phyloP scores from a whole-genome alignment of 2,113 vertebrate genomes.

The Mola mola region DNA sequence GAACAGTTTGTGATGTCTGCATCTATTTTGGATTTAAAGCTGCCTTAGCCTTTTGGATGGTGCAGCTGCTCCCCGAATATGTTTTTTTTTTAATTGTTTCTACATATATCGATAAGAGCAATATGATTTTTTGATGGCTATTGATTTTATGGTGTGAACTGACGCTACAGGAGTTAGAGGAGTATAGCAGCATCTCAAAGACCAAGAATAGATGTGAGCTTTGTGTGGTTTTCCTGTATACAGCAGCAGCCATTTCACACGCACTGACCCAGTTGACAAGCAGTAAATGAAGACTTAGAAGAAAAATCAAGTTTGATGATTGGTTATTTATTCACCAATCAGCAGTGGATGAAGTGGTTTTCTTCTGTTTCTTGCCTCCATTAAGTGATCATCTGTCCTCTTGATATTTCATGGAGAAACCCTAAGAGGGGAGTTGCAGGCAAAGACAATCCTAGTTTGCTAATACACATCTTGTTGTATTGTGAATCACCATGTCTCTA shows the following conservation, averaged over 20 bases:
- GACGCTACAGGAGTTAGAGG: background rate
- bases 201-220: slow-evolving; percentile 42
- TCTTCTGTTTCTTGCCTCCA: background rate
- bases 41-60: too few species aligned
- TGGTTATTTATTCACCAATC: background rate
- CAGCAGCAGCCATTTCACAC: slow-evolving; percentile 32
- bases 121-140: too few species aligned
- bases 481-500: background rate
- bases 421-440: background rate
- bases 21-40: too few species aligned
- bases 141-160: slow-evolving; percentile 1
- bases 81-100: too few species aligned
- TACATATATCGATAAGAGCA: too few species aligned
- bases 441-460: background rate
- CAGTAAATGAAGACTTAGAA: background rate
- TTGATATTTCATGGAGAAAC: background rate
- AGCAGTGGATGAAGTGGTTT: background rate
- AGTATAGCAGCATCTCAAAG: slow-evolving; percentile 4
- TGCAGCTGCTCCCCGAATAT: too few species aligned
- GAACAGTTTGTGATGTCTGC: too few species aligned
- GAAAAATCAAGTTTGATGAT: background rate
- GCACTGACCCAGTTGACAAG: slow-evolving; percentile 3
- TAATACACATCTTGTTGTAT: background rate
- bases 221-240: slow-evolving; percentile 59
- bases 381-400: background rate